phyloP scores from a whole-genome alignment of 2,888 invertebrate species.

The Desoria tigrina region DNA sequence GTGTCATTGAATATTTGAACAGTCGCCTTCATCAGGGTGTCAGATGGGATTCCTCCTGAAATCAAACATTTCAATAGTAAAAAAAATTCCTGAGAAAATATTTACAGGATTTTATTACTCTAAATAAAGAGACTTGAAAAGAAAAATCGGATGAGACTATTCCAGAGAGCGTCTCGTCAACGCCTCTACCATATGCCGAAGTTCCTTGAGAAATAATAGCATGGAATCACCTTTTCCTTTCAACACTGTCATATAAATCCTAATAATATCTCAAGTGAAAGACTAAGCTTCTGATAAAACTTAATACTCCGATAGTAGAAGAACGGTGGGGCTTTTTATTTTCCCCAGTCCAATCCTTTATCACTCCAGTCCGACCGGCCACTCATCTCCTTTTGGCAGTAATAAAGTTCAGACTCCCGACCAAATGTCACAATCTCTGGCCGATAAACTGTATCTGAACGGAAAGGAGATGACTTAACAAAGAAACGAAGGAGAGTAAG shows the following conservation, averaged over 20 bases:
- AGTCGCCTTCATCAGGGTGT: constrained; percentile 43
- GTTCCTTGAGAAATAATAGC: no score
- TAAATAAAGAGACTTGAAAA: background rate
- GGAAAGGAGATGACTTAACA: background rate
- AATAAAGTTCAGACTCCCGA: background rate
- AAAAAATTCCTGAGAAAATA: constrained; percentile 18
- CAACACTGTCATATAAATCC: constrained; percentile 17
- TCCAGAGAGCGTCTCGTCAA: no score
- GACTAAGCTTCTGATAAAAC: background rate
- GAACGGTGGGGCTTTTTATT: background rate
- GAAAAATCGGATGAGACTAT: no score
- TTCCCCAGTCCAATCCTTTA: background rate
- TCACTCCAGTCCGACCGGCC: background rate
- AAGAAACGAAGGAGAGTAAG: background rate
- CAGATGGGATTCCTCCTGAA: constrained; percentile 47
- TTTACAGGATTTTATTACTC: constrained; percentile 1
- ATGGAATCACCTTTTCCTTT: constrained; percentile 1
- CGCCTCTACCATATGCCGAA: no score
- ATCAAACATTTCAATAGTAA: background rate
- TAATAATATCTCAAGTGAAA: background rate
- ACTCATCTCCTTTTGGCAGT: background rate
- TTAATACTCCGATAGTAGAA: background rate
- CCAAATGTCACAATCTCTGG: constrained; percentile 3
- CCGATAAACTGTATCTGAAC: background rate
- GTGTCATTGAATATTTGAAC: constrained; percentile 48